A percentile compares a stretch with the other conserved stretches of the same genome.
Evolutionary conservation across 1,140 invertebrate genomes (phyloP).

Genomic region (Rhyacophila brunnea): DNA sequence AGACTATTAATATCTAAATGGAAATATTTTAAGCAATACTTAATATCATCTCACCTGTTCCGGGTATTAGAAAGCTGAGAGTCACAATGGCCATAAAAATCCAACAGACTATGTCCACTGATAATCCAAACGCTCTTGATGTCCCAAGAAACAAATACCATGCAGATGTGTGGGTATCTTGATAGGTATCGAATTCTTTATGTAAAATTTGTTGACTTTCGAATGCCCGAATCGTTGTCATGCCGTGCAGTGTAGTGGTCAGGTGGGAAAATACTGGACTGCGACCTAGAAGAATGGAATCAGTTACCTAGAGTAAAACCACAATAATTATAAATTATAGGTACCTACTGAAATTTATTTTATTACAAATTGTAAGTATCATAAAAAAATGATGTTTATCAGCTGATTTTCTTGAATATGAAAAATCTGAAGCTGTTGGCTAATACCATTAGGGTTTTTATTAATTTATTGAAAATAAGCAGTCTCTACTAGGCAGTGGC

Average conservation of each 20-base stretch:
- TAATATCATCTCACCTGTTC: conserved; percentile 3
- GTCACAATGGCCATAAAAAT: conserved; percentile 62
- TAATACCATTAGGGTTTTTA: too few species aligned
- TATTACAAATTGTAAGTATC: too few species aligned
- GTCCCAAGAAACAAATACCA: conserved; percentile 66
- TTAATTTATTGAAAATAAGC: too few species aligned
- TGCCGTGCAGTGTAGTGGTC: conserved; percentile 63
- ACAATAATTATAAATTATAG: too few species aligned
- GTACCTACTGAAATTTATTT: too few species aligned
- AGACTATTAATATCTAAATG: too few species aligned
- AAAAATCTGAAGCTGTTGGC: too few species aligned
- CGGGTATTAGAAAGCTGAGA: conserved; percentile 54
- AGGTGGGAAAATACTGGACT: conserved; percentile 72
- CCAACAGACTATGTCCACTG: conserved; percentile 67
- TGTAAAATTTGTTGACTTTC: conserved; percentile 57
- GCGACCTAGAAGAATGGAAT: conserved; percentile 46
- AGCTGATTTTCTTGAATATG: too few species aligned
- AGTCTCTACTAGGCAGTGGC: too few species aligned
- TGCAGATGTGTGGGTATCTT: conserved; percentile 49
- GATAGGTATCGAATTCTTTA: conserved; percentile 54
- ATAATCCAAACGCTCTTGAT: conserved; percentile 69
- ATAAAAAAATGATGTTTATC: too few species aligned
- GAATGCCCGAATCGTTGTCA: conserved; percentile 68
- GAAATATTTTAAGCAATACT: too few species aligned
- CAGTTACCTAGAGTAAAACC: too few species aligned